These are phyloP conservation scores for Drosophila rhopaloa DNA, from an alignment of 1,140 invertebrate genomes.

Conservation along the genomic window DNA sequence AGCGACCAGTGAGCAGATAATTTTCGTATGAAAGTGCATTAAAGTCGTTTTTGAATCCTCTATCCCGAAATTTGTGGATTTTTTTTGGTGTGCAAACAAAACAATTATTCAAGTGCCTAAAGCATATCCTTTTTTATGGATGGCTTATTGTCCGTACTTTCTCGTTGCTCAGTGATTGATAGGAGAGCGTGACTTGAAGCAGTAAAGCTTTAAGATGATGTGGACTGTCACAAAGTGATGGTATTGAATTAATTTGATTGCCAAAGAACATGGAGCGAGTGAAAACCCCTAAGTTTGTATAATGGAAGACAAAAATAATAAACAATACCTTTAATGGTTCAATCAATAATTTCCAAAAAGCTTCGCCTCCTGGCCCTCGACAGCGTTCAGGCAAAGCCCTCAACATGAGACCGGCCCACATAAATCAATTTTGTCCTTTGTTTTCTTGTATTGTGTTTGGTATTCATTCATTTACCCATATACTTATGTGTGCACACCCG, in stretches of 20 bases:
- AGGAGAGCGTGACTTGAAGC: background rate
- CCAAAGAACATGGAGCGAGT: slow-evolving; percentile 1
- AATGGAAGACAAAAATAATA: slow-evolving; percentile 2
- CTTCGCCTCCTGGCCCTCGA: slow-evolving; percentile 8
- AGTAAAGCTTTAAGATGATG: slow-evolving; percentile 1
- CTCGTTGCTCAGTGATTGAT: slow-evolving; percentile 12
- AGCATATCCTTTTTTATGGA: background rate
- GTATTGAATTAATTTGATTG: slow-evolving; percentile 12
- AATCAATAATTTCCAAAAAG: slow-evolving; percentile 69
- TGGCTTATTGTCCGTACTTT: too few species aligned
- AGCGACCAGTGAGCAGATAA: background rate
- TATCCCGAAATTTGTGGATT: background rate
- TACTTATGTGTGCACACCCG: slow-evolving; percentile 15
- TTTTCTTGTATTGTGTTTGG: slow-evolving; percentile 40
- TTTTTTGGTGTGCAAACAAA: background rate
- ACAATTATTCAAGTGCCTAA: background rate
- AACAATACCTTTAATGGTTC: slow-evolving; percentile 25
- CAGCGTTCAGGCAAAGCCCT: background rate
- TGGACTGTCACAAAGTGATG: slow-evolving; percentile 11
- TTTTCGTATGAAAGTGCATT: background rate
- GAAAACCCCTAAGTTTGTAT: background rate
- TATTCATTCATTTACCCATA: slow-evolving; percentile 45
- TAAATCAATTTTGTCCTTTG: slow-evolving; percentile 65
- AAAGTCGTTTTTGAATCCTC: background rate
- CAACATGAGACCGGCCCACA: slow-evolving; percentile 24